Percentiles rank a stretch among this genome's conserved stretches.
Conservation (phyloP, 2,797 vertebrate genomes). For the Enteromius thamalakanensis region DNA sequence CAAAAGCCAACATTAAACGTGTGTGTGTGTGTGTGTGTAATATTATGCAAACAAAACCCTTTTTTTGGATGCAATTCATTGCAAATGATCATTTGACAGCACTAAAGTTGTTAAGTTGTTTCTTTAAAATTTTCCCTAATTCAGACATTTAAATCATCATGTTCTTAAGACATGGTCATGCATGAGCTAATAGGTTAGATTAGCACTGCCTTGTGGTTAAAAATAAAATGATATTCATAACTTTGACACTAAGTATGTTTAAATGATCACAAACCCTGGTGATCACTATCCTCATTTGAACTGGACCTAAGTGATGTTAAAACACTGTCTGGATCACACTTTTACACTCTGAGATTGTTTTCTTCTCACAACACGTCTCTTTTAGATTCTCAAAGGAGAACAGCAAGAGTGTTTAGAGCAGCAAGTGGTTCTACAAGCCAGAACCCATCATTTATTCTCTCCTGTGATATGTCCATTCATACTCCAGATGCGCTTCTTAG, state of each 20-base stretch:
- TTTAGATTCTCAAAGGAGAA: constrained; percentile 35
- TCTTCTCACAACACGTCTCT: constrained; percentile 4
- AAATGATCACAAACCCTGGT: neutral
- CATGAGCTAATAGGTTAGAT: constrained; percentile 11
- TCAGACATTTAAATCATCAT: neutral
- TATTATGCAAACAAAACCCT: no score
- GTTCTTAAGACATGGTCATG: neutral
- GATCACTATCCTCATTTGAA: neutral
- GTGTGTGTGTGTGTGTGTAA: no score
- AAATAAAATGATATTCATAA: neutral
- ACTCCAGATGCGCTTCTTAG: constrained; percentile 10
- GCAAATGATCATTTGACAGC: no score
- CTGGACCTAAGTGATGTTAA: neutral
- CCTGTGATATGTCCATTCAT: neutral
- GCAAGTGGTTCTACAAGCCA: constrained; percentile 41
- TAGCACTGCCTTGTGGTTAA: constrained; percentile 26
- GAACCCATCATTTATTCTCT: constrained; percentile 35
- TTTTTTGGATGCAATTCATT: no score
- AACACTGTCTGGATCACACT: neutral
- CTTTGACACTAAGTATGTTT: constrained; percentile 2
- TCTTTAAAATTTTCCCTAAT: neutral
- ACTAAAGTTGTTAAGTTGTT: neutral
- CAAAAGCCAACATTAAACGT: no score
- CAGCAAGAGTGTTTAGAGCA: constrained; percentile 17
- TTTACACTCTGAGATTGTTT: constrained; percentile 24